Base-by-base conservation (phyloP, 2,113 vertebrate species). In the Dasyurus viverrinus region DNA sequence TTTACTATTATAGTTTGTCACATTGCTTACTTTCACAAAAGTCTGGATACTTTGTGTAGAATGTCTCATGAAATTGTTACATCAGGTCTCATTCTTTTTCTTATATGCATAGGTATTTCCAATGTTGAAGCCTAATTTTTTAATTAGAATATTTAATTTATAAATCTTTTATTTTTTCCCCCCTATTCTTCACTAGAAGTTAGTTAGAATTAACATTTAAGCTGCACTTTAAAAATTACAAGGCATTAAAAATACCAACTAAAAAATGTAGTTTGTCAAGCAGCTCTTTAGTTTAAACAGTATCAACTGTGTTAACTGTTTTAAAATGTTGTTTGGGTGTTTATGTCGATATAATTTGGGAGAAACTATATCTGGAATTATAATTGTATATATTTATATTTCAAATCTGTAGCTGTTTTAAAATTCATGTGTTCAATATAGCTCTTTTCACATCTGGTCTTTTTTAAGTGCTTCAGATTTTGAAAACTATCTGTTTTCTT, bases 201-300 rank as follows among this genome's bases (percentile, higher is more conserved):
- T 84, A 42, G 16, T 42, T 84, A 16, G 16, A n/a, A 22, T 84
- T 42, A 84, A 76, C 36, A 36, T 84, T n/a, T 42, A 42, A 84
- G 36, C 6, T 84, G 36, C n/a, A 8, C 0, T 84, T 84, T 84
- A 22, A 84, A 84, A 84, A 84, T 22, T 42, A 12, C 0, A 42
- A 42, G 68, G n/a, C 36, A 84, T 1, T 6, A 42, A 84, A 36
- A 84, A 84, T 36, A 93, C 46, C 93, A 96, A 53, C 47, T 97
- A 54, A 92, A 96, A 96, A 92, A 26, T 55, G n/a, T 16, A 50
- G 54, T 16, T 42, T 84, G 68, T 60, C 68, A 93, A 54, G 60
- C 89, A 27, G 0, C 91, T 48, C 24, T 95, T 91, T 96, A 89
- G 48, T 93, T 24, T 90, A 5, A 24, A 2, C 54, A 27, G 48